A percentile compares a stretch with the other conserved stretches of the same genome.
Conservation (phyloP, 2,888 invertebrate genomes). For the Eupithecia subfuscata region DNA sequence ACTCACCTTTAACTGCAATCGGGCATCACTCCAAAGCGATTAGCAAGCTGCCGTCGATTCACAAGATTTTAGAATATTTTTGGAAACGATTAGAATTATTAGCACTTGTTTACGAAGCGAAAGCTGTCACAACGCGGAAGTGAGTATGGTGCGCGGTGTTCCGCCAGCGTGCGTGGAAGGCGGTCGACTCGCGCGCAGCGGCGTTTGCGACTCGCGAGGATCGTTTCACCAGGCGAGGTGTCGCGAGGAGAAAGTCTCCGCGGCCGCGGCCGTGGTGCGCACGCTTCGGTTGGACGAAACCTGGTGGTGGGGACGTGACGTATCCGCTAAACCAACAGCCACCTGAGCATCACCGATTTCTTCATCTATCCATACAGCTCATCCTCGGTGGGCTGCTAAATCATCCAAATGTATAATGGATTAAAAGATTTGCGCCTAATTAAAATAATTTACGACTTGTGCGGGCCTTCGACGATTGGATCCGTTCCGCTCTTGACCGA, state of each 20-base stretch:
- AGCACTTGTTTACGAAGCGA: constrained; percentile 76
- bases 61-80: constrained; percentile 54
- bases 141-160: constrained; percentile 36
- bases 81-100: constrained; percentile 56
- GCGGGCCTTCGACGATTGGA: constrained; percentile 26
- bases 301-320: constrained; percentile 74
- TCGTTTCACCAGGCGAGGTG: constrained; percentile 76
- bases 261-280: constrained; percentile 72
- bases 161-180: constrained; percentile 59
- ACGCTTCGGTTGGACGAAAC: constrained; percentile 69
- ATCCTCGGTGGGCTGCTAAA: constrained; percentile 27
- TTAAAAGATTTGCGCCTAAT: constrained; percentile 25
- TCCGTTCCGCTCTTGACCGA: constrained; percentile 36
- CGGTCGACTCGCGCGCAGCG: constrained; percentile 76
- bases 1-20: constrained; percentile 74
- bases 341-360: constrained; percentile 57
- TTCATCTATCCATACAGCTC: constrained; percentile 29
- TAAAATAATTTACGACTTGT: constrained; percentile 25
- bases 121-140: constrained; percentile 75
- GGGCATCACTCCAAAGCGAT: constrained; percentile 62
- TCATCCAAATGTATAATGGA: constrained; percentile 37
- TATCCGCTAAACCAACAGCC: constrained; percentile 65
- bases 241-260: constrained; percentile 82
- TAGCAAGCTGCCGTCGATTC: constrained; percentile 51
- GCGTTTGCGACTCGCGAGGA: constrained; percentile 70